Conservation (phyloP, 2,797 vertebrate species). For the Macropus fuliginosus region DNA sequence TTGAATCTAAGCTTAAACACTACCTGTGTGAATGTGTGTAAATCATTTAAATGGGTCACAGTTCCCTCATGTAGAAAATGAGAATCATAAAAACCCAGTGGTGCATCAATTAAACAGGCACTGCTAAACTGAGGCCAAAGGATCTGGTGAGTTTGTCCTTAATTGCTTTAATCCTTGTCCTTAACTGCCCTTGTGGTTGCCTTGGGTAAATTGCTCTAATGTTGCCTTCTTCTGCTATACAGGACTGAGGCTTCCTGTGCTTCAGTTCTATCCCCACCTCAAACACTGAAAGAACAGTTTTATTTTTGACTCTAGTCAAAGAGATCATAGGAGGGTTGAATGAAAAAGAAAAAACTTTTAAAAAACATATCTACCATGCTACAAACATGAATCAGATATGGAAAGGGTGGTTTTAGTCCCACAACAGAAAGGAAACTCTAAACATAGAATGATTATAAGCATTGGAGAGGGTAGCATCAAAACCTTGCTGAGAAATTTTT, state of each 20-base stretch:
- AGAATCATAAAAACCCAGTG: neutral
- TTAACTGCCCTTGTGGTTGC: neutral
- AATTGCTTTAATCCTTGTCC: neutral
- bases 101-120: neutral
- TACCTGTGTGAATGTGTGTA: neutral
- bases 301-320: neutral
- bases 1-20: neutral
- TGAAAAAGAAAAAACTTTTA: too few relatives aligned
- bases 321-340: neutral
- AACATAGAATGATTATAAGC: neutral
- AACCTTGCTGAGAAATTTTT: neutral
- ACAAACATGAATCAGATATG: neutral
- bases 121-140: neutral
- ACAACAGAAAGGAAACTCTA: neutral
- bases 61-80: neutral
- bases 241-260: neutral
- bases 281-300: neutral
- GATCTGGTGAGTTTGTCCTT: neutral
- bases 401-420: neutral
- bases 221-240: neutral
- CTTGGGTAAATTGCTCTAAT: neutral
- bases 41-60: neutral
- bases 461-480: neutral
- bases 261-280: neutral
- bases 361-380: neutral